Base-by-base conservation (phyloP, 1,140 invertebrate species). In the Drosophila ananassae region DNA sequence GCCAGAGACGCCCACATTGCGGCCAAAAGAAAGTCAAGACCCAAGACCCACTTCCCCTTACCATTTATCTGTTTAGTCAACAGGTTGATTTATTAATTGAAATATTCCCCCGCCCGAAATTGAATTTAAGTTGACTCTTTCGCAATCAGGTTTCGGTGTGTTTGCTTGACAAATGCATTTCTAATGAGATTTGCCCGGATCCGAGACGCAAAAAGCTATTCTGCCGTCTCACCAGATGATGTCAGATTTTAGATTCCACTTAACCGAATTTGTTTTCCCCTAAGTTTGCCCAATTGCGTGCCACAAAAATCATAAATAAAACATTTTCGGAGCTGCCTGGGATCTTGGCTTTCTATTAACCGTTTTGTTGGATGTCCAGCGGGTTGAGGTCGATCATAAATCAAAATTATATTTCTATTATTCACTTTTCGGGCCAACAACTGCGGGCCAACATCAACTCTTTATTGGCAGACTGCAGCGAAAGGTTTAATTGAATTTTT, bases 41-140 rank as follows among this genome's bases (percentile, higher is more conserved):
- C 53, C 55, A 54, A 34, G 32, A 34, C 9, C 64, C 58, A 57
- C 46, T 61, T 75, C 52, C 61, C 60, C 34, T 24, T 37, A 13
- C 62, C 54, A 22, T 54, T 56, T 44, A 50, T 47, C 30, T 62
- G 61, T 34, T 39, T 34, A 54, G 8, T 53, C 55, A 64, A 59
- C 61, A 51, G 59, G 50, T 64, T 87, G 74, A 82, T 87, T 85
- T 85, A 75, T 78, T 75, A 78, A 85, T 78, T 78, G 59, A 60
- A 74, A 52, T 52, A 34, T 44, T 60, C 17, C 44, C 22, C 63
- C 39, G 8, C 17, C 17, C n/a, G 64, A 76, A 50, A 55, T 57
- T 39, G 13, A 69, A 57, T 55, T 73, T 9, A 30, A 13, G n/a
- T 54, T 28, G 34, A 55, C 32, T 69, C 34, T 57, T 41, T 17